A percentile compares a stretch with the other conserved stretches of the same genome.
Conservation (phyloP, 2,888 invertebrate genomes). For the Phania funesta region DNA sequence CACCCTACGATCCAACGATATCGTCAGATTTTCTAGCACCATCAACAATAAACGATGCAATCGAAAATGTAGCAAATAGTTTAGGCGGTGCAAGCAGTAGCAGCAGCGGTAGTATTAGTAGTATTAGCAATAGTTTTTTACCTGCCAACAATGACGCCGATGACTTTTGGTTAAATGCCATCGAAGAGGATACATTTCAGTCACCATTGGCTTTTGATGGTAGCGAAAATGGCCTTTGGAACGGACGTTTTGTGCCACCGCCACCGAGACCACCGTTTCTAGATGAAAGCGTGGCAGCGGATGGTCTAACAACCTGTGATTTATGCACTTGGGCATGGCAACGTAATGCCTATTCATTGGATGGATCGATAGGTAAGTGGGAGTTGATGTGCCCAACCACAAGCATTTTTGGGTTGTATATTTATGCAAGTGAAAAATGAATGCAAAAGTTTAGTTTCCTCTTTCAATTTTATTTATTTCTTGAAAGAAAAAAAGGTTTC, state of each 20-base stretch:
- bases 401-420: neutral
- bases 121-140: slow-evolving; percentile 70
- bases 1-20: slow-evolving; percentile 70
- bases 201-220: slow-evolving; percentile 80
- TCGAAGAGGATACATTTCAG: slow-evolving; percentile 80
- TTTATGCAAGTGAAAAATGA: neutral
- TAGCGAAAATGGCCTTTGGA: slow-evolving; percentile 80
- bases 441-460: neutral
- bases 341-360: slow-evolving; percentile 82
- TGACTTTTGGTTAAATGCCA: slow-evolving; percentile 80
- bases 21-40: slow-evolving; percentile 66
- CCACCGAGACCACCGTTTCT: slow-evolving; percentile 85
- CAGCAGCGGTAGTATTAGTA: slow-evolving; percentile 59
- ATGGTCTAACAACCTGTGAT: slow-evolving; percentile 87
- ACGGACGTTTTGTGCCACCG: slow-evolving; percentile 84
- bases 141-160: slow-evolving; percentile 76
- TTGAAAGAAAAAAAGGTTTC: slow-evolving; percentile 35
- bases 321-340: slow-evolving; percentile 88
- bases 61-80: slow-evolving; percentile 51
- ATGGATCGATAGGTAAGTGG: slow-evolving; percentile 83
- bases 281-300: slow-evolving; percentile 84
- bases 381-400: slow-evolving; percentile 27
- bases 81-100: slow-evolving; percentile 50
- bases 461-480: slow-evolving; percentile 21
- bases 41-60: slow-evolving; percentile 59